Base-by-base conservation (phyloP, 2,797 vertebrate genomes). In the Chromis chromis region DNA sequence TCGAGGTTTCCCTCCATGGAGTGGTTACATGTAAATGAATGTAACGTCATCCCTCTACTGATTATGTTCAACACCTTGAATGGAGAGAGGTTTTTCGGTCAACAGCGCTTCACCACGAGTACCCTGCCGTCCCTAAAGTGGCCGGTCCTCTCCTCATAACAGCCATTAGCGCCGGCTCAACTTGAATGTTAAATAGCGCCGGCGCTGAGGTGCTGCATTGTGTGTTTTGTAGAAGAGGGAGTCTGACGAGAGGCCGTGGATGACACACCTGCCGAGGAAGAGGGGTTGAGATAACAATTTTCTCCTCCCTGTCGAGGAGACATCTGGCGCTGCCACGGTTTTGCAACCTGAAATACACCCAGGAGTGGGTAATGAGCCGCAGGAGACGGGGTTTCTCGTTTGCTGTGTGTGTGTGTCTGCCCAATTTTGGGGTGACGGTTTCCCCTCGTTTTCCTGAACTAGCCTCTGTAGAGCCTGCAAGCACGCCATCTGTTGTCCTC, bases 311-410 rank as follows among this genome's bases (percentile, higher is more conserved):
- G 85, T 85, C 55, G 74, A 79, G 84, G 79, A 86, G 92, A 88
- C 93, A 94, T 89, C 90, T 93, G 92, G 88, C 86, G 50, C 76
- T 74, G 84, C 82, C 87, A 91, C 69, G 82, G 90, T 58, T 72
- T 48, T 69, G 77, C 70, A 66, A 76, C 73, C 71, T 39, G 56
- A 92, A 93, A 91, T 77, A 83, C 82, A 66, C 89, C 86, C 76
- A 74, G 79, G 83, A 90, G 89, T 68, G 88, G 85, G 76, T 93
- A 93, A 95, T 94, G 93, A 94, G 88, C 89, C 86, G 22, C 85
- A 76, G 59, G 78, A 84, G 90, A 75, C 81, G 1, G 72, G 73
- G 60, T 83, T 87, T 83, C 82, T 78, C 74, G 69, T 79, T 76
- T 60, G 50, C 44, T 74, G 68, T 78, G 65, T 69, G 69, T 83